phyloP scores from a whole-genome alignment of 2,113 vertebrate species.

The Pterocles orientalis region DNA sequence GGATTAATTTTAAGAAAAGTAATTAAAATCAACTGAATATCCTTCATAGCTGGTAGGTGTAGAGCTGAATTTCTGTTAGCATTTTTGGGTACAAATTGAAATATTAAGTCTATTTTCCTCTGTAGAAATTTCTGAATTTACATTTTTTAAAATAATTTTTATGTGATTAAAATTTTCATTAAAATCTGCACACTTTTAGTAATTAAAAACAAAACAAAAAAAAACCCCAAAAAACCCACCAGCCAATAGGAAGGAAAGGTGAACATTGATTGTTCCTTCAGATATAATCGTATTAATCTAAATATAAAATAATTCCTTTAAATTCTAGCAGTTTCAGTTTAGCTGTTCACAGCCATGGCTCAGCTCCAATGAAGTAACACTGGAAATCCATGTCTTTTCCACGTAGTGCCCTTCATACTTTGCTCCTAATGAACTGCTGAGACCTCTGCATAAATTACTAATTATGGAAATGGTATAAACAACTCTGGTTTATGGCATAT shows the following conservation, averaged over 20 bases:
- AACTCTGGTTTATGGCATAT: not conserved
- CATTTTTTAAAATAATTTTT: rapidly evolving
- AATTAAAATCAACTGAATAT: not conserved
- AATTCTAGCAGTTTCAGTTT: not conserved
- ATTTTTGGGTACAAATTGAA: not conserved
- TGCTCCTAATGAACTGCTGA: not conserved
- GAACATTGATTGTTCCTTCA: not conserved
- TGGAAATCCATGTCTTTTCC: not conserved
- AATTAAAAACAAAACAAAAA: not conserved
- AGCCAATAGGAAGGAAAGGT: not conserved
- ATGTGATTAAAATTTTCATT: not conserved
- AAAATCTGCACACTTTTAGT: not conserved
- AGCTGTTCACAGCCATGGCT: not conserved
- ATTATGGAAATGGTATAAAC: not conserved
- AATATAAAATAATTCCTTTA: not conserved
- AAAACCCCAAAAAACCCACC: not conserved
- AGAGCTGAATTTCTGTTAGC: not conserved
- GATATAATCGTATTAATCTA: not conserved
- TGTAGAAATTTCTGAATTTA: not conserved
- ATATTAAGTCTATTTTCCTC: not conserved
- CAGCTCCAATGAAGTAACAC: not conserved
- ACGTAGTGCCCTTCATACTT: rapidly evolving
- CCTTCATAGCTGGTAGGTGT: not conserved
- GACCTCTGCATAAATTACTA: not conserved
- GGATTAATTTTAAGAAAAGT: not conserved